These are phyloP conservation scores for Drosophila fuyamai DNA, from an alignment of 1,140 invertebrate genomes.

Conservation along the genomic window DNA sequence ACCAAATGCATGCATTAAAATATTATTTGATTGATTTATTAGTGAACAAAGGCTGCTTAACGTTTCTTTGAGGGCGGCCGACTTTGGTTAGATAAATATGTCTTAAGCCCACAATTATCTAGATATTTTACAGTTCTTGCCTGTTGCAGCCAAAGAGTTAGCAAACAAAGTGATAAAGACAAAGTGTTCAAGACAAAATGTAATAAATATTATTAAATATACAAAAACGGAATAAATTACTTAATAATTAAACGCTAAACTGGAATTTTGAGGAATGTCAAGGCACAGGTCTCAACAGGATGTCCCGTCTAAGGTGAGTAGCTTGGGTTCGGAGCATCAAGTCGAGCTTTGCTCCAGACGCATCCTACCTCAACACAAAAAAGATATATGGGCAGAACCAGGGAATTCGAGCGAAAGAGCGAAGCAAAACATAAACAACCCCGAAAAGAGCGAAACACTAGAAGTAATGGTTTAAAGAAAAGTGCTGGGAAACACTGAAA, in stretches of 20 bases:
- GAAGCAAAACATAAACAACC: slow-evolving; percentile 76
- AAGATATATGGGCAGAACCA: slow-evolving; percentile 4
- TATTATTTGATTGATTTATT: slow-evolving; percentile 72
- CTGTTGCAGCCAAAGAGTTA: slow-evolving; percentile 61
- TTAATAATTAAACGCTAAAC: slow-evolving; percentile 29
- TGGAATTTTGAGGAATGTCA: slow-evolving; percentile 36
- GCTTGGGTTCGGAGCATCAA: not conserved
- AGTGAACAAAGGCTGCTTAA: slow-evolving; percentile 15
- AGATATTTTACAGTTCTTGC: slow-evolving; percentile 65
- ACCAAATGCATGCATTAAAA: slow-evolving; percentile 65
- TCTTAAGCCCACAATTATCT: slow-evolving; percentile 43
- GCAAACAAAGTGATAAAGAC: slow-evolving; percentile 76
- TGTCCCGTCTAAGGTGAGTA: slow-evolving; percentile 71
- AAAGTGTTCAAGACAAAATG: slow-evolving; percentile 79
- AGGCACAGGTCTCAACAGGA: slow-evolving; percentile 33
- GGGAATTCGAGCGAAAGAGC: slow-evolving; percentile 40
- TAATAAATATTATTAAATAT: slow-evolving; percentile 66
- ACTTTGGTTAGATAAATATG: slow-evolving; percentile 16
- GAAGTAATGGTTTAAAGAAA: slow-evolving; percentile 20
- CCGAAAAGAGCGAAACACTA: slow-evolving; percentile 52
- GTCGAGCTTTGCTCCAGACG: slow-evolving; percentile 27
- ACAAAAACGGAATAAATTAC: slow-evolving; percentile 41
- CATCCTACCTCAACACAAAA: slow-evolving; percentile 74
- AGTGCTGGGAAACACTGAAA: slow-evolving; percentile 14
- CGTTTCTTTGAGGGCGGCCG: slow-evolving; percentile 12